Percentiles rank a stretch among this genome's conserved stretches.
phyloP scores from a whole-genome alignment of 2,888 invertebrate genomes.

The Napeogenes inachia region DNA sequence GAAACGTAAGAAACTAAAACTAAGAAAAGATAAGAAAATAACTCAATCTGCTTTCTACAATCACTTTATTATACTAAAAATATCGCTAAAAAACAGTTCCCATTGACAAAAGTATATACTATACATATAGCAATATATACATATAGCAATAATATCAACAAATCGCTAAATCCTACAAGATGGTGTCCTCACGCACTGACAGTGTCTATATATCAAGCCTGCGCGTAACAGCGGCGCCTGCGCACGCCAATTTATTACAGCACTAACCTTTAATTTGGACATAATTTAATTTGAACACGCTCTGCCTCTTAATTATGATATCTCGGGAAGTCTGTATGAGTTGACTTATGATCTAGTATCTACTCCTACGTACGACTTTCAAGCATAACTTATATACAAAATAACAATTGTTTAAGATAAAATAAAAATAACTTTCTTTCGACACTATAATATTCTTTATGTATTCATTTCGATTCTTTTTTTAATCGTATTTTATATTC shows the following conservation, averaged over 20 bases:
- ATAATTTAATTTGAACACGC: slow-evolving; percentile 51
- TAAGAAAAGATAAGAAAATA: no score
- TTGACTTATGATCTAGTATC: slow-evolving; percentile 11
- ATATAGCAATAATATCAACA: no score
- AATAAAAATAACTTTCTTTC: no score
- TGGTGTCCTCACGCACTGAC: slow-evolving; percentile 29
- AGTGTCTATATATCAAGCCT: slow-evolving; percentile 45
- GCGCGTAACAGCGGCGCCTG: slow-evolving; percentile 38
- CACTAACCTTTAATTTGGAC: slow-evolving; percentile 47
- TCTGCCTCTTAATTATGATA: slow-evolving; percentile 46
- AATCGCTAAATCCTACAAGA: neutral
- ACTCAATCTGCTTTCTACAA: no score
- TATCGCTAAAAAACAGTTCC: no score
- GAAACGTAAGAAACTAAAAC: no score
- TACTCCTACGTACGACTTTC: slow-evolving; percentile 12
- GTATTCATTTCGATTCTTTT: neutral
- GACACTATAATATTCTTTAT: no score
- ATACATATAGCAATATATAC: no score
- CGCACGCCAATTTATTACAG: slow-evolving; percentile 36
- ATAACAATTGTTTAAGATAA: no score
- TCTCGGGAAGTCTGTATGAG: slow-evolving; percentile 20
- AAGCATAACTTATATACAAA: no score
- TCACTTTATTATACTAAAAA: no score
- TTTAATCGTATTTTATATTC: neutral
- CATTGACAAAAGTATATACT: no score